These are phyloP conservation scores for Thamnophis sirtalis DNA, from an alignment of 2,113 vertebrate species.

Conservation along the genomic window DNA sequence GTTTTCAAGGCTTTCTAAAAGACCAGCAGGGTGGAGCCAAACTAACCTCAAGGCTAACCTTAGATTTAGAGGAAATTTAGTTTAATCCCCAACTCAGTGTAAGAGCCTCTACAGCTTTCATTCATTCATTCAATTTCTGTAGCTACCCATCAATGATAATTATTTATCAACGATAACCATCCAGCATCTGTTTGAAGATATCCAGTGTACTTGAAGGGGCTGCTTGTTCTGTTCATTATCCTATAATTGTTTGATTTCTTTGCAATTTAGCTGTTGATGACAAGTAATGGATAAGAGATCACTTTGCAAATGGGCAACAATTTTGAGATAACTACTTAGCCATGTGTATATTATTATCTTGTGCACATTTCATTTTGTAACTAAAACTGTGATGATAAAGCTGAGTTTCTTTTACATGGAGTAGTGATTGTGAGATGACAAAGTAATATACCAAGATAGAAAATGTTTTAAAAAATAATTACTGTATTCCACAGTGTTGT, in stretches of 20 bases:
- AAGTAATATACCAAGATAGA: not conserved
- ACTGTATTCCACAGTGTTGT: slow-evolving; percentile 21
- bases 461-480: slow-evolving; percentile 52
- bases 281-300: not conserved
- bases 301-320: not conserved
- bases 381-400: not conserved
- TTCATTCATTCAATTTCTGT: not conserved
- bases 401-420: not conserved
- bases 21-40: too few relatives aligned
- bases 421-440: not conserved
- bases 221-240: not conserved
- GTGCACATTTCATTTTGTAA: not conserved
- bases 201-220: not conserved
- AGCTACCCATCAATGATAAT: not conserved
- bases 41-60: too few relatives aligned
- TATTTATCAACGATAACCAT: not conserved
- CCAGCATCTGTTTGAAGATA: not conserved
- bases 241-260: not conserved
- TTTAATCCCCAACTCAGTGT: not conserved
- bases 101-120: not conserved
- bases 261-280: not conserved
- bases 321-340: not conserved
- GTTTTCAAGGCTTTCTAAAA: too few relatives aligned
- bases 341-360: not conserved
- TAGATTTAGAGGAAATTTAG: not conserved